phyloP scores from a whole-genome alignment of 64 coral and sea anemone species.

The Stichodactyla mertensii region DNA sequence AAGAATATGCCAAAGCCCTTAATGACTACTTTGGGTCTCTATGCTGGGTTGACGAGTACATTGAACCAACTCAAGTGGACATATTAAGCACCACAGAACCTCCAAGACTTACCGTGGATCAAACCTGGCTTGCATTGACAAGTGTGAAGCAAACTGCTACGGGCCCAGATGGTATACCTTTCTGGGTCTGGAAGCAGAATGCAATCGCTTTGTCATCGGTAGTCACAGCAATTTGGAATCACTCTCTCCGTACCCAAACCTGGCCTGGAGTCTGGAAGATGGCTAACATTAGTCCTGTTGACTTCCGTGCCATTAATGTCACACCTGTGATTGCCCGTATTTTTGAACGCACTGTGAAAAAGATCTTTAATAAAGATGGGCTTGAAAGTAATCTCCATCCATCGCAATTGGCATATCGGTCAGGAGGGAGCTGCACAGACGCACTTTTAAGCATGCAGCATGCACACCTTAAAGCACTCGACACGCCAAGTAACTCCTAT shows the following conservation, averaged over 20 bases:
- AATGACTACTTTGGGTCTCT: slow-evolving; percentile 63
- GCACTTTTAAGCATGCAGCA: slow-evolving; percentile 22
- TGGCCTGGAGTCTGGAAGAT: slow-evolving; percentile 27
- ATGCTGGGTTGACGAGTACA: slow-evolving; percentile 51
- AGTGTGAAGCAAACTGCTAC: slow-evolving; percentile 40
- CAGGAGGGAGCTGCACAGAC: slow-evolving; percentile 24
- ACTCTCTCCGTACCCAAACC: slow-evolving; percentile 23
- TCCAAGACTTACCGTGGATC: not conserved
- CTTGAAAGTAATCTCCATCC: slow-evolving; percentile 21
- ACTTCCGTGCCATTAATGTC: slow-evolving; percentile 38
- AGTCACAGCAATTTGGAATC: slow-evolving; percentile 28
- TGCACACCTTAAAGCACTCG: not conserved
- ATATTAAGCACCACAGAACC: not conserved
- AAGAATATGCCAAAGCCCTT: slow-evolving; percentile 28
- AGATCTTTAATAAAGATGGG: slow-evolving; percentile 2
- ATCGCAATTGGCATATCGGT: slow-evolving; percentile 44
- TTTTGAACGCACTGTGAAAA: slow-evolving; percentile 40
- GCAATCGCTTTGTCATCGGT: not conserved
- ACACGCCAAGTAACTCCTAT: not conserved
- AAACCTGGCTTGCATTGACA: not conserved
- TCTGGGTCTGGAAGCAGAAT: slow-evolving; percentile 34
- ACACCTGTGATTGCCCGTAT: slow-evolving; percentile 40
- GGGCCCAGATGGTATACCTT: slow-evolving; percentile 25
- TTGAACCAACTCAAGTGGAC: slow-evolving; percentile 17
- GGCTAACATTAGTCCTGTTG: slow-evolving; percentile 30